Evolutionary conservation across 2,797 vertebrate species (phyloP), one percentile per base, ranked within the genome.

Genomic region (Silurus lanzhouensis): DNA sequence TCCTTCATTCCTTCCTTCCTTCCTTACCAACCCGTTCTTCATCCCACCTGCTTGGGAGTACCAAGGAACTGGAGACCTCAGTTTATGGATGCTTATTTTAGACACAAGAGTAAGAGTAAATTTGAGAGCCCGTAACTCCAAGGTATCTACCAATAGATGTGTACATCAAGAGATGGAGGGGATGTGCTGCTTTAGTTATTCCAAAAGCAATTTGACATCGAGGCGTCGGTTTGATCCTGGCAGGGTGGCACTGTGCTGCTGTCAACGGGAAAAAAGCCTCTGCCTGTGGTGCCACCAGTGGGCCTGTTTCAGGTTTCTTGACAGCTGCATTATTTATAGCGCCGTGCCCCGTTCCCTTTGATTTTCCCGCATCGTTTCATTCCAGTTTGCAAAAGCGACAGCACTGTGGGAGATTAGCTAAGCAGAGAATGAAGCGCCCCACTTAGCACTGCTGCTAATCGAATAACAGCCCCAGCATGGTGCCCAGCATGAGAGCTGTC

Each of bases 391-490:
- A 87, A 87, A 91, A 91, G 67, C 85, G 86, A 93, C 95, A 92
- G 94, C 90, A 81, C 94, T 83, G 92, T 92, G 92, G 95, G 93
- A 93, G 92, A 90, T 31, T 91, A 20, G 80, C 82, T 85, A 88
- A 92, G 88, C 88, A 86, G 85, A 94, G 93, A 96, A 95, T 94
- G 91, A 93, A 93, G 93, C 93, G 94, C 93, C 94, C 94, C 87
- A 91, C 93, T 94, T 94, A 93, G 92, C 91, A 91, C 89, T 89
- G 92, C 87, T 92, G 92, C 94, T 97, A 96, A 97, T 97, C 94
- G 95, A 96, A 96, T 97, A 95, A 96, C 94, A 90, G 87, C 91
- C 94, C 89, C 96, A 96, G 96, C 96, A 68, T 96, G 96, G 95
- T 91, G 94, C 95, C 94, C 93, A 93, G 96, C 93, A 90, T 95